A percentile compares a stretch with the other conserved stretches of the same genome.
Evolutionary conservation across 2,113 vertebrate species (phyloP).

Genomic region (Macroglossus sobrinus): DNA sequence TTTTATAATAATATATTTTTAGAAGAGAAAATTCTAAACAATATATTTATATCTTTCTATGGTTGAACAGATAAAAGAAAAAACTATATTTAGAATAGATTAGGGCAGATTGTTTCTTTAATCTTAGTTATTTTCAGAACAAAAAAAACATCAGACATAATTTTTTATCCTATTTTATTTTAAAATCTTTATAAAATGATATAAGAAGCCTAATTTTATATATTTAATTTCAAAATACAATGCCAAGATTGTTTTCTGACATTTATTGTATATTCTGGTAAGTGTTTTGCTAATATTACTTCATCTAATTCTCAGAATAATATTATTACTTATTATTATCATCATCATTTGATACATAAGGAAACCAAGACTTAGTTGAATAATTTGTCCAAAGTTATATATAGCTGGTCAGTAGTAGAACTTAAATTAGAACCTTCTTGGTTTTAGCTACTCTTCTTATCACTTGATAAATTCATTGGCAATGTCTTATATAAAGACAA

Average conservation of each 20-base stretch:
- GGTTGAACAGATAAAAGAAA: neutral
- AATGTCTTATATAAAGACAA: neutral
- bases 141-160: neutral
- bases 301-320: neutral
- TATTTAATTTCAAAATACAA: neutral
- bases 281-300: neutral
- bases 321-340: neutral
- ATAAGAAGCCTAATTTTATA: neutral
- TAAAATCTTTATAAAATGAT: neutral
- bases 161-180: neutral
- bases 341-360: neutral
- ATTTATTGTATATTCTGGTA: neutral
- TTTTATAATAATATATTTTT: neutral
- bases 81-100: neutral
- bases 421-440: neutral
- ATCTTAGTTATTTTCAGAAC: neutral
- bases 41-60: neutral
- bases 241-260: neutral
- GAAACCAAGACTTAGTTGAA: neutral
- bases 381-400: neutral
- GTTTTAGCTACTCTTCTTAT: neutral
- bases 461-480: neutral
- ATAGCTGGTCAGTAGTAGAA: neutral
- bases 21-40: neutral
- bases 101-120: neutral